Conservation (phyloP, 2,113 vertebrate species). For the Planiliza haematocheilus region DNA sequence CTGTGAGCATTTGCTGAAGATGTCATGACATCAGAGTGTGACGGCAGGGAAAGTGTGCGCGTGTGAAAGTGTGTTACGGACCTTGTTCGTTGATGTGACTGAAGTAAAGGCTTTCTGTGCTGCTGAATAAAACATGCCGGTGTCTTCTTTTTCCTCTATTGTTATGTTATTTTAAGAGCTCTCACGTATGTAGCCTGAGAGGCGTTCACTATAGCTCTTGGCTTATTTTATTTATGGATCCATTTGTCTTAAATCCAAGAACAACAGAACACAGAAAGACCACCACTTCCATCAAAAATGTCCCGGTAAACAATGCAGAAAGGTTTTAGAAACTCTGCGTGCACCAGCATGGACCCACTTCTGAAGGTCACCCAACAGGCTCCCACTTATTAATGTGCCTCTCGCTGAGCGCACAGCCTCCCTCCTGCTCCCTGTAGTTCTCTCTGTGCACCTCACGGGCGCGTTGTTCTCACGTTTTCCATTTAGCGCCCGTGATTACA, state of each 20-base stretch:
- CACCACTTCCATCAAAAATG: constrained; percentile 21
- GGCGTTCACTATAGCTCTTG: constrained; percentile 14
- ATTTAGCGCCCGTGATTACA: constrained; percentile 73
- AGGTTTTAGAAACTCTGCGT: constrained; percentile 4
- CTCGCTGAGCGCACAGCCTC: background rate
- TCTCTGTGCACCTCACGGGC: constrained; percentile 71
- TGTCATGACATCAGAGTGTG: constrained; percentile 5
- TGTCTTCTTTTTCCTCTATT: constrained; percentile 22
- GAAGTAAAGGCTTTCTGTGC: constrained; percentile 34
- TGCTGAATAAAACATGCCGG: constrained; percentile 71
- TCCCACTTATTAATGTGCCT: constrained; percentile 27
- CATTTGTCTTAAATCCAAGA: constrained; percentile 50
- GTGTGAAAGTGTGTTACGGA: background rate
- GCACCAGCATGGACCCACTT: background rate
- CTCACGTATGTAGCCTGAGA: constrained; percentile 5
- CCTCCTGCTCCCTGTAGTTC: constrained; percentile 68
- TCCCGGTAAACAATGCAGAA: constrained; percentile 41
- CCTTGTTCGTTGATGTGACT: background rate
- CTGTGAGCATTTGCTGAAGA: background rate
- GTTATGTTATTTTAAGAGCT: constrained; percentile 44
- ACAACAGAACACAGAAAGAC: constrained; percentile 19
- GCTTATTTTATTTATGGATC: constrained; percentile 46
- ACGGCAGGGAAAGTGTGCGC: background rate
- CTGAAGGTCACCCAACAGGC: constrained; percentile 59
- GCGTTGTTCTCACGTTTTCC: constrained; percentile 80